Evolutionary conservation across 2,797 vertebrate species (phyloP).

Genomic region (Rhyacichthys aspro): DNA sequence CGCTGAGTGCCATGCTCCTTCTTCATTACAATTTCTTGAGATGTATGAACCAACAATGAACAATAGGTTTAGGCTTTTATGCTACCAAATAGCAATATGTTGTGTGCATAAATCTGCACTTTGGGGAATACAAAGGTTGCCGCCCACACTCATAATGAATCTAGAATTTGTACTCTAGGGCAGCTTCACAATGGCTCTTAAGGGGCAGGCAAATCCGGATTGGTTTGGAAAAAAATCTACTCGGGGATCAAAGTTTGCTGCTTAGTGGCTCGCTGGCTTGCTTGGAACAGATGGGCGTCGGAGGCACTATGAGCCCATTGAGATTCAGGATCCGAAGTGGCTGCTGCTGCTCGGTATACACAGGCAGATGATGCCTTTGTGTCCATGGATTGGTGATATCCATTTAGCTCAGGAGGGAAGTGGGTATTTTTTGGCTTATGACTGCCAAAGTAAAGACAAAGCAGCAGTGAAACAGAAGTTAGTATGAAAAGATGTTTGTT

Average conservation of each 20-base stretch:
- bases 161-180: slow-evolving; percentile 78
- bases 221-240: slow-evolving; percentile 82
- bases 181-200: slow-evolving; percentile 77
- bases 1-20: slow-evolving; percentile 40
- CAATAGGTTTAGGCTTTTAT: slow-evolving; percentile 75
- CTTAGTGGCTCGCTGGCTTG: slow-evolving; percentile 78
- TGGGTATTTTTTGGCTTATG: slow-evolving; percentile 61
- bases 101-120: slow-evolving; percentile 75
- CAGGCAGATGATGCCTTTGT: slow-evolving; percentile 80
- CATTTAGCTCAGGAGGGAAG: slow-evolving; percentile 68
- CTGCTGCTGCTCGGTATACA: slow-evolving; percentile 81
- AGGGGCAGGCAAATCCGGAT: slow-evolving; percentile 81
- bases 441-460: slow-evolving; percentile 64
- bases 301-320: slow-evolving; percentile 81
- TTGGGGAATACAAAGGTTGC: slow-evolving; percentile 81
- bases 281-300: slow-evolving; percentile 85
- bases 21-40: slow-evolving; percentile 54
- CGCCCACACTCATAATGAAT: slow-evolving; percentile 84
- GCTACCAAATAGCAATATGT: slow-evolving; percentile 81
- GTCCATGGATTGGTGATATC: slow-evolving; percentile 74
- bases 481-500: slow-evolving; percentile 50
- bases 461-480: slow-evolving; percentile 59
- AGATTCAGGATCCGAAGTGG: slow-evolving; percentile 84
- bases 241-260: slow-evolving; percentile 83
- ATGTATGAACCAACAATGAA: slow-evolving; percentile 77